Percentiles rank a stretch among this genome's conserved stretches.
Evolutionary conservation across 2,113 vertebrate genomes (phyloP).

Genomic region (Polyodon spathula): DNA sequence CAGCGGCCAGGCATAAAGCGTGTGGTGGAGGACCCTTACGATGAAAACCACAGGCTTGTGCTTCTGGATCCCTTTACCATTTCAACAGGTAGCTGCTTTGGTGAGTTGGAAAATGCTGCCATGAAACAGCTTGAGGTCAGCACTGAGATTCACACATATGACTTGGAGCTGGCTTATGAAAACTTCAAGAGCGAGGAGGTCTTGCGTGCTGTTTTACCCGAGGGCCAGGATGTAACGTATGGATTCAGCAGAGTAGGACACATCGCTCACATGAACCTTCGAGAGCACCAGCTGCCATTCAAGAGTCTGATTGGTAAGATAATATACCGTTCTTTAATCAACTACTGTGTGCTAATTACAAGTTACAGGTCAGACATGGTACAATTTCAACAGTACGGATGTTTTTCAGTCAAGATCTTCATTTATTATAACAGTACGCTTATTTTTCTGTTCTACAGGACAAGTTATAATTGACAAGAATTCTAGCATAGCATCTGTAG

Average conservation of each 20-base stretch:
- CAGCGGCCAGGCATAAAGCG: slow-evolving; percentile 74
- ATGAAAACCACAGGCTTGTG: slow-evolving; percentile 52
- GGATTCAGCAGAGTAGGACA: slow-evolving; percentile 89
- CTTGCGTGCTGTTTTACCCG: slow-evolving; percentile 80
- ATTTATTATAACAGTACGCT: background rate
- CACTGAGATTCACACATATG: slow-evolving; percentile 55
- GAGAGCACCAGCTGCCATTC: slow-evolving; percentile 86
- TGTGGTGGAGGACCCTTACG: slow-evolving; percentile 67
- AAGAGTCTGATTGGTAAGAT: slow-evolving; percentile 81
- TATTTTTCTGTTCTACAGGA: slow-evolving; percentile 48
- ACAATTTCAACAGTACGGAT: no score
- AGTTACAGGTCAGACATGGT: no score
- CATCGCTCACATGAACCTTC: slow-evolving; percentile 88
- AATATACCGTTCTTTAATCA: no score
- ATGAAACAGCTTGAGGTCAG: slow-evolving; percentile 56
- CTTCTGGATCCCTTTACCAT: slow-evolving; percentile 75
- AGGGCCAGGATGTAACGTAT: slow-evolving; percentile 81
- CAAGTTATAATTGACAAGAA: slow-evolving; percentile 96
- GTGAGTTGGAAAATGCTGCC: slow-evolving; percentile 50
- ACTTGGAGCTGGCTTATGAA: slow-evolving; percentile 74
- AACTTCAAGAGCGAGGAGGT: slow-evolving; percentile 88
- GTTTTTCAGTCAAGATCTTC: no score
- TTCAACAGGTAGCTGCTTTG: slow-evolving; percentile 51
- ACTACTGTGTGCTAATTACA: no score
- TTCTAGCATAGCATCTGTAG: slow-evolving; percentile 82